Base-by-base conservation (phyloP, 1,140 invertebrate species). In the Leptinotarsa undecemlineata region DNA sequence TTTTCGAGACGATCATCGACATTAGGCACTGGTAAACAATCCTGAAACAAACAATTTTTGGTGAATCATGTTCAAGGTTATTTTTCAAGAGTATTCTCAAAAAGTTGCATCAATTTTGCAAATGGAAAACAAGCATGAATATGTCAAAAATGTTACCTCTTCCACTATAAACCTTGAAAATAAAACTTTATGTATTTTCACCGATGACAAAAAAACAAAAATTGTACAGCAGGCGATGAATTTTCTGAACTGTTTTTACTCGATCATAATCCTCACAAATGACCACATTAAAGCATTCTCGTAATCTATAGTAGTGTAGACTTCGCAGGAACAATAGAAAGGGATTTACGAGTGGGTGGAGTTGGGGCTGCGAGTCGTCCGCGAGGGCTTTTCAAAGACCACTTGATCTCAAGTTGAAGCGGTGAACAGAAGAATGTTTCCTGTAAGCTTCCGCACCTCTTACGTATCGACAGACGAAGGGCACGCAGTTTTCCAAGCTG, bases 351-450 rank as follows among this genome's bases (percentile, higher is more conserved):
- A 47, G 23, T 42, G 11, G 33, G 66, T 19, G 66, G n/a, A 68
- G 23, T 68, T n/a, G 66, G 66, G 42, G 42, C 6, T n/a, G 66
- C 19, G 42, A 68, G 66, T 71, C 69, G 21, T 23, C 21, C 21
- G 51, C 14, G 60, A 71, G 69, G 23, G 69, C 69, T 71, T 71
- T 71, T 61, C 51, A 60, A 71, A 71, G 69, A 17, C 48, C 69
- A 60, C 48, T 71, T 51, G 51, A 71, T 60, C 48, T 26, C 23
- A 21, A 71, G 48, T 48, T 20, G 68, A 70, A 57, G 51, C 51
- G 26, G 48, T 48, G 68, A 60, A 23, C 57, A 51, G 69, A 71
- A 61, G 69, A 60, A 57, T 23, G 68, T 70, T 71, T 71, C 69
- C 69, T 57, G 48, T 48, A 61, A 26, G 48, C 69, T 57, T 71